These are phyloP conservation scores for Graphium colonna DNA, from an alignment of 2,888 invertebrate species.

Conservation along the genomic window DNA sequence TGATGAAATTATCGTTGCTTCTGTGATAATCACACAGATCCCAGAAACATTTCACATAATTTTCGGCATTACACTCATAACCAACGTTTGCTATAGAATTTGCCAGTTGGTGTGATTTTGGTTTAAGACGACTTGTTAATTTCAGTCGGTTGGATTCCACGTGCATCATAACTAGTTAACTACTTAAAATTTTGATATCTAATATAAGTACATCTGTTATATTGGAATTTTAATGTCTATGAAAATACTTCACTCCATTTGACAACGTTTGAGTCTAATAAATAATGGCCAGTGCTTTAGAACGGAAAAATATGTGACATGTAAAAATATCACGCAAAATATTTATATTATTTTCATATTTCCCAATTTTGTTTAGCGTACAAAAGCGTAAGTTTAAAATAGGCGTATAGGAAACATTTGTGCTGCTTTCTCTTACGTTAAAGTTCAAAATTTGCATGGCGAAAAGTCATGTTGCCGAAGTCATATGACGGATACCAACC, in stretches of 20 bases:
- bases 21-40: conserved; percentile 56
- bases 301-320: too few species aligned
- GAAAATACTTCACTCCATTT: not conserved
- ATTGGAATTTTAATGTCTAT: not conserved
- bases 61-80: conserved; percentile 58
- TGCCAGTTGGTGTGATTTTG: conserved; percentile 44
- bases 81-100: conserved; percentile 48
- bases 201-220: conserved; percentile 25
- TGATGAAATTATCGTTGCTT: conserved; percentile 40
- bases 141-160: conserved; percentile 32
- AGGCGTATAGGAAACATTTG: too few species aligned
- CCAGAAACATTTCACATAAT: conserved; percentile 69
- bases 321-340: too few species aligned
- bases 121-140: conserved; percentile 49
- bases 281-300: not conserved
- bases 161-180: conserved; percentile 35
- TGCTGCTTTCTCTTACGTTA: too few species aligned
- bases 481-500: too few species aligned
- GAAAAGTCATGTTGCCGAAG: too few species aligned
- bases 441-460: too few species aligned
- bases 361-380: too few species aligned
- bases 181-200: conserved; percentile 19
- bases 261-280: not conserved
- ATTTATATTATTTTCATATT: too few species aligned
- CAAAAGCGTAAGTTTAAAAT: too few species aligned